These are phyloP conservation scores for Microcaecilia unicolor DNA, from an alignment of 2,797 vertebrate species.

Conservation along the genomic window DNA sequence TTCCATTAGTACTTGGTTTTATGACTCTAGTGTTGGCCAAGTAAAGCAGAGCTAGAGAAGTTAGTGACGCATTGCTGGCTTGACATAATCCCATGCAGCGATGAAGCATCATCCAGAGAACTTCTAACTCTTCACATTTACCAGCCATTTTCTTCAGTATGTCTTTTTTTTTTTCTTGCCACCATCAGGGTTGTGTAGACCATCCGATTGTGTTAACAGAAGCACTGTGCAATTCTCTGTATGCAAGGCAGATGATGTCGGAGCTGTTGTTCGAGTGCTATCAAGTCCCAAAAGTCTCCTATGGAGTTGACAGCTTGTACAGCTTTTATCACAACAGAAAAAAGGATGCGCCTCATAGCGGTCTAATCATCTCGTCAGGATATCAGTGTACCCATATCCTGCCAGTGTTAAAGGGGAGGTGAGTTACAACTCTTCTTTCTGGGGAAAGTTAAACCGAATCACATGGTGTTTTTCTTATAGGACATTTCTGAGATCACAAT, in stretches of 20 bases:
- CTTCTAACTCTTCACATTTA: too few species aligned
- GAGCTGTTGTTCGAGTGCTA: constrained; percentile 94
- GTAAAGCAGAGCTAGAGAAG: too few species aligned
- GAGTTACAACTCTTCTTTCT: constrained; percentile 23
- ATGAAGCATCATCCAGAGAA: too few species aligned
- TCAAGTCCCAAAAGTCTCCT: constrained; percentile 76
- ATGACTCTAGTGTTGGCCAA: too few species aligned
- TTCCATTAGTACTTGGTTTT: too few species aligned
- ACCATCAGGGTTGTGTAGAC: constrained; percentile 76
- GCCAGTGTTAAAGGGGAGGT: constrained; percentile 87
- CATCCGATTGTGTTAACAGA: constrained; percentile 90
- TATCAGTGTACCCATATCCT: constrained; percentile 91
- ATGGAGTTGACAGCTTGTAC: constrained; percentile 83
- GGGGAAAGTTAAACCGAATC: too few species aligned
- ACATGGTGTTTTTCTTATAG: neutral
- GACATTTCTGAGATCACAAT: too few species aligned
- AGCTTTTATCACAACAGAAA: constrained; percentile 74
- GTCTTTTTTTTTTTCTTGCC: too few species aligned
- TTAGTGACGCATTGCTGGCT: too few species aligned
- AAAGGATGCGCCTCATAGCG: constrained; percentile 50
- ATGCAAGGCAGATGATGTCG: constrained; percentile 94
- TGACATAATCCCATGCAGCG: too few species aligned
- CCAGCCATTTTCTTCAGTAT: too few species aligned
- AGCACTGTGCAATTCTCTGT: constrained; percentile 84
- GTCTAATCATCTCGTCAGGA: constrained; percentile 82